Evolutionary conservation across 2,797 vertebrate genomes (phyloP), one percentile per base, ranked within the genome.

Genomic region (Vireo griseus): DNA sequence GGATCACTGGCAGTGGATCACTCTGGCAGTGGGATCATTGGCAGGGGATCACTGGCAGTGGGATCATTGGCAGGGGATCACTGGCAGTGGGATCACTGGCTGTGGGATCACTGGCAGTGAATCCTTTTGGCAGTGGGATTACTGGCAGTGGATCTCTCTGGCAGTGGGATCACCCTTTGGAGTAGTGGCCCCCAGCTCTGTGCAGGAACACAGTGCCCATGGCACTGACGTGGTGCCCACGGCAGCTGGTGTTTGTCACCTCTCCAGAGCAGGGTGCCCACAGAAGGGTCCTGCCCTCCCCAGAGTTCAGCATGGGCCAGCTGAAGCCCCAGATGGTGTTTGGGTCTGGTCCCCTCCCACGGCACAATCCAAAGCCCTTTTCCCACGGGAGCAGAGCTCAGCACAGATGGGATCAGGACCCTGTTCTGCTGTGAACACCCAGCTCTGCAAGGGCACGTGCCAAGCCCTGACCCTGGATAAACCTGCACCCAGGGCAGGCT

Each of bases 161-260:
- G 28, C 19, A 40, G 5, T 20, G 11, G 37, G 28, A 39, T 47
- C 19, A 16, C 47, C 20, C 40, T 47, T 8, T 19, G 17, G 48
- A 59, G n/a, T 33, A 37, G 75, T 54, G 22, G 75, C 62, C 75
- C 90, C 79, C 58, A 25, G 68, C 13, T 57, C 88, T 44, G 66
- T 29, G 81, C 24, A 45, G 87, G 78, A 40, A 8, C 9, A 0
- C 0, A 3, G 7, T 2, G 21, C 10, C 1, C 1, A 0, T 4
- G 67, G 52, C 76, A 9, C 45, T 5, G 52, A 22, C 19, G 0
- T 0, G 7, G 11, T 2, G n/a, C 9, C 1, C 0, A 1, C 4
- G 55, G 55, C 79, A 9, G 40, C 5, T 1, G 20, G 8, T 16
- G n/a, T 28, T 28, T 0, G 0, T 33, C 39, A 3, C 42, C 44